These are phyloP conservation scores for Tragopan temminckii DNA, from an alignment of 2,797 vertebrate species.

Conservation along the genomic window DNA sequence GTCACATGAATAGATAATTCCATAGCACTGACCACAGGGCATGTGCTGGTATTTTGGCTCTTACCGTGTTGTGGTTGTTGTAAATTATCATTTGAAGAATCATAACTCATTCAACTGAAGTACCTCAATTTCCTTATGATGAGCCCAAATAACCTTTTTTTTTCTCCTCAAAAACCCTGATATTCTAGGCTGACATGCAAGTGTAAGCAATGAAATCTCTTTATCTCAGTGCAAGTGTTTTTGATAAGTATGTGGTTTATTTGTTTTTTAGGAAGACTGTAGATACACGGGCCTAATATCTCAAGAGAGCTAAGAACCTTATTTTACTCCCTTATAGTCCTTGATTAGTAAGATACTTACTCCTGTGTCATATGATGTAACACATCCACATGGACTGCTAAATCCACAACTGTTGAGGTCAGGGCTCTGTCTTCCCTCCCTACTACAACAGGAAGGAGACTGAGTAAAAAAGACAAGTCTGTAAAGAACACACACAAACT, in stretches of 20 bases:
- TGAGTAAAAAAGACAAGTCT: background rate
- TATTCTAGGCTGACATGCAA: background rate
- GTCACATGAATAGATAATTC: background rate
- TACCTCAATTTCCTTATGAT: rapidly evolving
- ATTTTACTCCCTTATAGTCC: background rate
- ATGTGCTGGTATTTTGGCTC: background rate
- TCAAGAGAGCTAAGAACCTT: background rate
- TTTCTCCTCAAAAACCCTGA: background rate
- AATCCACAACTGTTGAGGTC: background rate
- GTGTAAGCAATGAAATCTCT: background rate
- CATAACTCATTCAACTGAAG: background rate
- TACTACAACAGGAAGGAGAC: background rate
- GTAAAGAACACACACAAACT: background rate
- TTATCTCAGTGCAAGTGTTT: background rate
- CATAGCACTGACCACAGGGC: rapidly evolving
- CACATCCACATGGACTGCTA: background rate
- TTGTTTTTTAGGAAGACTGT: background rate
- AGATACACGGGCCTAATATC: background rate
- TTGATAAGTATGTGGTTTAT: background rate
- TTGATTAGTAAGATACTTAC: background rate
- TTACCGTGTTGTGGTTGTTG: background rate
- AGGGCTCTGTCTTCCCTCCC: background rate
- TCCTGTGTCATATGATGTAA: background rate
- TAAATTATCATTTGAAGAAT: rapidly evolving
- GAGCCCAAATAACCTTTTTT: background rate